Percentiles rank a stretch among this genome's conserved stretches.
Conservation (phyloP, 1,140 invertebrate genomes). For the Pogonus chalceus region DNA sequence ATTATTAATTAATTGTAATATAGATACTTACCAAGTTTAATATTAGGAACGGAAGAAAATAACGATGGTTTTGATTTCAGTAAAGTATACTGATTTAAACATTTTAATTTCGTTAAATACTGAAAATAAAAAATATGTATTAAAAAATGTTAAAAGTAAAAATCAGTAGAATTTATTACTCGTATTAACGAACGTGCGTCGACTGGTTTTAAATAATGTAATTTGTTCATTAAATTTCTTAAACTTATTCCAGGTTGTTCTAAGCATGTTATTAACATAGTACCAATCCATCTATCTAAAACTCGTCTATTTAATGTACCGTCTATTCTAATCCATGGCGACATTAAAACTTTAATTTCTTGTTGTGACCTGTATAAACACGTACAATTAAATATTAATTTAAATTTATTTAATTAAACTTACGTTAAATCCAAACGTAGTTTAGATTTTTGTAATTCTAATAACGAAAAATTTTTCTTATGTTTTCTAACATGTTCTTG, state of each 20-base stretch:
- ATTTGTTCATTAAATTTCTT: constrained; percentile 41
- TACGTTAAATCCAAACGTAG: constrained; percentile 12
- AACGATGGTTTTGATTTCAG: constrained; percentile 29
- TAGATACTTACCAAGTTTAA: constrained; percentile 28
- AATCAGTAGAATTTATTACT: neutral
- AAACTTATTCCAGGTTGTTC: constrained; percentile 47
- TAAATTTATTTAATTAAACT: constrained; percentile 12
- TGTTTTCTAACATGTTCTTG: constrained; percentile 25
- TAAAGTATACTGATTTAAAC: constrained; percentile 29
- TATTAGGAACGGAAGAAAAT: constrained; percentile 31
- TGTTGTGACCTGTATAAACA: constrained; percentile 31
- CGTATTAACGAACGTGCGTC: constrained; percentile 20
- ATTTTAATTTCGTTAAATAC: constrained; percentile 36
- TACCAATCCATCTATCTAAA: constrained; percentile 56
- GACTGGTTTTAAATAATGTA: constrained; percentile 35
- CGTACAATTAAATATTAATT: constrained; percentile 10
- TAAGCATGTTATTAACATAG: constrained; percentile 52
- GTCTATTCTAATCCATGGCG: constrained; percentile 65
- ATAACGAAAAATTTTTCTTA: constrained; percentile 5
- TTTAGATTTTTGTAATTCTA: constrained; percentile 10
- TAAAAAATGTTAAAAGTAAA: constrained; percentile 18
- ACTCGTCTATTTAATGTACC: constrained; percentile 58
- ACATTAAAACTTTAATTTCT: constrained; percentile 37
- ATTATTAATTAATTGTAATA: constrained; percentile 13
- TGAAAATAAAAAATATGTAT: constrained; percentile 23